phyloP scores from a whole-genome alignment of 1,140 invertebrate genomes.

The Cardiocondyla obscurior region DNA sequence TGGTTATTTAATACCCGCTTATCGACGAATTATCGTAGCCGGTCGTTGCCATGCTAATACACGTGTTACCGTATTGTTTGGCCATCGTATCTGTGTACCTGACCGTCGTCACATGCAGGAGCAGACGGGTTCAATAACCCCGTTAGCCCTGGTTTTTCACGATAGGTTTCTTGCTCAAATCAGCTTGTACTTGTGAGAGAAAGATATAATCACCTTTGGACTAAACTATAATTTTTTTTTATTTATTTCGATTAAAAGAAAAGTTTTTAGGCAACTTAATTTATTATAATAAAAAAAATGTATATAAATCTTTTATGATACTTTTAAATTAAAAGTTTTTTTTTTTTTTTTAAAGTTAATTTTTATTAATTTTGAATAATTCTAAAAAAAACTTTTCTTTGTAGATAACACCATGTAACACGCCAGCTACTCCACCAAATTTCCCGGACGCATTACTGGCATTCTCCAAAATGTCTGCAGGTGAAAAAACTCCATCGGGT shows the following conservation, averaged over 20 bases:
- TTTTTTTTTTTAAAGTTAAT: no score
- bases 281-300: no score
- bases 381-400: conserved; percentile 77
- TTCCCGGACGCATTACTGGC: conserved; percentile 93
- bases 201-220: no score
- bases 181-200: no score
- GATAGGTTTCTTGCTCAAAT: conserved; percentile 29
- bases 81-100: conserved; percentile 47
- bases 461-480: conserved; percentile 92
- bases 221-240: no score
- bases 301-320: neutral
- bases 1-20: conserved; percentile 56
- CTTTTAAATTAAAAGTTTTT: neutral
- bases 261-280: no score
- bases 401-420: conserved; percentile 93
- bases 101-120: conserved; percentile 45
- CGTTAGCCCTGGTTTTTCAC: conserved; percentile 31
- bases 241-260: neutral
- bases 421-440: conserved; percentile 94
- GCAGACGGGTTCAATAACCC: conserved; percentile 62
- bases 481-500: conserved; percentile 83
- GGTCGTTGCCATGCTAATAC: conserved; percentile 18
- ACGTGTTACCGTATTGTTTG: conserved; percentile 54
- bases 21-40: conserved; percentile 30
- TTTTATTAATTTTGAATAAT: neutral